phyloP scores from a whole-genome alignment of 2,113 vertebrate genomes.

The Tetrax tetrax region DNA sequence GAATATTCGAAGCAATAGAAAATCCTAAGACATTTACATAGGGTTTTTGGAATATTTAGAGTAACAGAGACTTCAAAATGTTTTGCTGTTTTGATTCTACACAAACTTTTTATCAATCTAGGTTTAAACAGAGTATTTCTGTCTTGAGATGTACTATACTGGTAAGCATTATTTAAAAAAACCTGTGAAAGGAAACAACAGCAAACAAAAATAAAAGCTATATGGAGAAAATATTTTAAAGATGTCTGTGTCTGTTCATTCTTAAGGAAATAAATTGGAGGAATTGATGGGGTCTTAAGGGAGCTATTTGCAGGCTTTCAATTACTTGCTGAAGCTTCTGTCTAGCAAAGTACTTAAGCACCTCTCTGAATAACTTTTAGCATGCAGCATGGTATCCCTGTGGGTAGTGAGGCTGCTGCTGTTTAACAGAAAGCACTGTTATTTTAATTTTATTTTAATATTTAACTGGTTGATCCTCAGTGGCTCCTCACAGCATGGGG shows the following conservation, averaged over 20 bases:
- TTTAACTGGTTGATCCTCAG: background rate
- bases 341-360: background rate
- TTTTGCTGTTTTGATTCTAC: background rate
- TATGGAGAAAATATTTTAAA: background rate
- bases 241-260: background rate
- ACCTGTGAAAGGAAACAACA: background rate
- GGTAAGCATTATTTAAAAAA: background rate
- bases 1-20: background rate
- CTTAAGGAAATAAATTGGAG: background rate
- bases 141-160: background rate
- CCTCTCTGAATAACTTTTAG: background rate
- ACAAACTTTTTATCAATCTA: background rate
- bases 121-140: background rate
- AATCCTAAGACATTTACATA: background rate
- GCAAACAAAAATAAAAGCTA: background rate
- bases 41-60: background rate
- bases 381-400: background rate
- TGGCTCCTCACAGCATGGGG: background rate
- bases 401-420: background rate
- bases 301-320: background rate
- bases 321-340: background rate
- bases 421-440: background rate
- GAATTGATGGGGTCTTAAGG: background rate
- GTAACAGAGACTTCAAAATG: background rate
- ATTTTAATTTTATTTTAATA: too few relatives aligned